Evolutionary conservation across 2,888 invertebrate species (phyloP).

Genomic region (Cheiracanthium punctorium): DNA sequence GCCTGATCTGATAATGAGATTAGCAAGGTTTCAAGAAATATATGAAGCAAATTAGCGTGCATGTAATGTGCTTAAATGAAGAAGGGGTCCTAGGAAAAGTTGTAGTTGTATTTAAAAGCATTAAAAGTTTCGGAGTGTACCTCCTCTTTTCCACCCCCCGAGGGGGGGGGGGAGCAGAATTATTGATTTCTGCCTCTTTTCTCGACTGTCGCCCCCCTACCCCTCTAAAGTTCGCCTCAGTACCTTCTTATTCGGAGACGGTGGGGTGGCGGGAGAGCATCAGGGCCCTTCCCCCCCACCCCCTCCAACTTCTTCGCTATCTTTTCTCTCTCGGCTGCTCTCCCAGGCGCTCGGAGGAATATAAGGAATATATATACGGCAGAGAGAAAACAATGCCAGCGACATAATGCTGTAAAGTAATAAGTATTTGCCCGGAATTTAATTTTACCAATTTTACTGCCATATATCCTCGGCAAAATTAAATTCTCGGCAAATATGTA

Average conservation of each 20-base stretch:
- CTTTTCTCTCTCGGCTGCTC: conserved; percentile 56
- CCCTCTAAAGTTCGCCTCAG: conserved; percentile 19
- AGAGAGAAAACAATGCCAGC: conserved; percentile 67
- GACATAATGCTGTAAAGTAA: conserved; percentile 71
- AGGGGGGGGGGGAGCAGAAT: conserved; percentile 51
- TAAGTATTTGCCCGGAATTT: conserved; percentile 70
- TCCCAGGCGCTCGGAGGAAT: conserved; percentile 53
- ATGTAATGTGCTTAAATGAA: conserved; percentile 71
- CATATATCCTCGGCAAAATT: conserved; percentile 69
- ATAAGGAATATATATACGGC: conserved; percentile 63
- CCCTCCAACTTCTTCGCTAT: conserved; percentile 61
- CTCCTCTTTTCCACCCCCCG: conserved; percentile 11
- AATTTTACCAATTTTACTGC: conserved; percentile 70
- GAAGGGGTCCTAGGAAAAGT: conserved; percentile 69
- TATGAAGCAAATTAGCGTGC: conserved; percentile 71
- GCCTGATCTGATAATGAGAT: conserved; percentile 70
- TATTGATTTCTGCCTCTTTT: conserved; percentile 68
- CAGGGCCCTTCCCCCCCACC: conserved; percentile 1
- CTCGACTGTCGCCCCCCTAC: conserved; percentile 53
- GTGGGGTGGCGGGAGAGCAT: conserved; percentile 2
- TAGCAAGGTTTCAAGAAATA: conserved; percentile 70
- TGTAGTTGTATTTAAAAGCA: conserved; percentile 70
- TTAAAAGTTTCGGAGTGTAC: conserved; percentile 68
- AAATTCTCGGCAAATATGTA: conserved; percentile 71
- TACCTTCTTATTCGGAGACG: conserved; percentile 56